Conservation (phyloP, 2,888 invertebrate genomes). For the Aricia artaxerxes region DNA sequence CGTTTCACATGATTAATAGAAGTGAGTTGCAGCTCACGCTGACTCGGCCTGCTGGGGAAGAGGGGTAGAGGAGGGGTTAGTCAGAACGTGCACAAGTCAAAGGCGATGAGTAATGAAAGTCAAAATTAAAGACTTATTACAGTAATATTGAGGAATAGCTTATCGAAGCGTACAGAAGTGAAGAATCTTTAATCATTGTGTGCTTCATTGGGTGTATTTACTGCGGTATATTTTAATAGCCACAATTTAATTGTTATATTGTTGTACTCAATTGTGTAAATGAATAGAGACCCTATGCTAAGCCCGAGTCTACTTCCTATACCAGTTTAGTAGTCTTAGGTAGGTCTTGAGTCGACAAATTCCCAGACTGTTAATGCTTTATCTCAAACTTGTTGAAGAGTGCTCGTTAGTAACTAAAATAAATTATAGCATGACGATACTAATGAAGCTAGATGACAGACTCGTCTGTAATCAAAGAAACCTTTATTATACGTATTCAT, state of each 20-base stretch:
- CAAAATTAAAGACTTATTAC: not conserved
- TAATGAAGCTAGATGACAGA: not conserved
- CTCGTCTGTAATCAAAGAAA: not conserved
- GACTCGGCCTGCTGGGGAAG: not conserved
- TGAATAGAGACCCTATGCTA: too few species aligned
- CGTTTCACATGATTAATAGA: slow-evolving; percentile 41
- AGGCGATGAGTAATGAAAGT: slow-evolving; percentile 1
- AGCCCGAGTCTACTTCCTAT: too few species aligned
- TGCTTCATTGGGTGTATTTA: not conserved
- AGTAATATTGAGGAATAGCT: not conserved
- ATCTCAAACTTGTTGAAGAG: not conserved
- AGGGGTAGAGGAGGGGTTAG: not conserved
- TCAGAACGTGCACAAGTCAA: not conserved
- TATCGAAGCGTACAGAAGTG: not conserved
- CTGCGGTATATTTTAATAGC: too few species aligned
- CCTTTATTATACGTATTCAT: not conserved
- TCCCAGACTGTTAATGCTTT: too few species aligned
- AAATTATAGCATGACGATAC: not conserved
- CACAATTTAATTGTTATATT: too few species aligned
- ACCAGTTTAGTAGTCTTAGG: too few species aligned
- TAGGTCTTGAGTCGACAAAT: too few species aligned
- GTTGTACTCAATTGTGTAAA: too few species aligned
- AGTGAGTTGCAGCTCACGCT: slow-evolving; percentile 35
- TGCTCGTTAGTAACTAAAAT: not conserved
- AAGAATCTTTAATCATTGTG: too few species aligned